Evolutionary conservation across 2,888 invertebrate genomes (phyloP), one percentile per base, ranked within the genome.

Genomic region (Galerucella calmariensis): DNA sequence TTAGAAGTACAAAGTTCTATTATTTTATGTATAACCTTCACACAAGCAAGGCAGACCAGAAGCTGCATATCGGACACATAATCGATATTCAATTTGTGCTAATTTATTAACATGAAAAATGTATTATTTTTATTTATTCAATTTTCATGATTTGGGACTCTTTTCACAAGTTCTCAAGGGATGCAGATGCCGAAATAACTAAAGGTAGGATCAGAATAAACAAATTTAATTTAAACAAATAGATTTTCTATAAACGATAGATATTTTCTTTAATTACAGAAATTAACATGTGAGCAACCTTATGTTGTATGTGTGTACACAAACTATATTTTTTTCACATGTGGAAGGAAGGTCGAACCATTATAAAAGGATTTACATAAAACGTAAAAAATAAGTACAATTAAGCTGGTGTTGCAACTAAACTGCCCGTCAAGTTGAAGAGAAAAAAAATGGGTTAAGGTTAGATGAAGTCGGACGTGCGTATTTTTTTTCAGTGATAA

Each of bases 351-450:
- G n/a, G n/a, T 70, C 70, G 63, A 70, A 70, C 70, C 70, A 70
- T 70, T 63, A 63, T n/a, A 63, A 63, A 70, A 70, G 44, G 70
- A 70, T 70, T 70, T 70, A 70, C 70, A 70, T 70, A 70, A 70
- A 70, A 70, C 44, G 62, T 63, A 70, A 70, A 70, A 70, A 63
- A 16, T 20, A 59, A 27, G 8, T 35, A 35, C 35, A 35, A 35
- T 35, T 8, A 14, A 20, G 24, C 20, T 2, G 27, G 11, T 59
- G 59, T 59, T 24, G 59, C 59, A 59, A 59, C 59, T 11, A 20
- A 27, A 20, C 20, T 27, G 59, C 59, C 59, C 27, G 59, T 59
- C 59, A 59, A 59, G 20, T 59, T 59, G 27, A 9, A 59, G 12
- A 5, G 3, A 10, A 5, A 51, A 51, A 12, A 59, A 27, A 59